Percentiles rank a stretch among this genome's conserved stretches.
Conservation (phyloP, 2,888 invertebrate genomes). For the Heliconius charithonia region DNA sequence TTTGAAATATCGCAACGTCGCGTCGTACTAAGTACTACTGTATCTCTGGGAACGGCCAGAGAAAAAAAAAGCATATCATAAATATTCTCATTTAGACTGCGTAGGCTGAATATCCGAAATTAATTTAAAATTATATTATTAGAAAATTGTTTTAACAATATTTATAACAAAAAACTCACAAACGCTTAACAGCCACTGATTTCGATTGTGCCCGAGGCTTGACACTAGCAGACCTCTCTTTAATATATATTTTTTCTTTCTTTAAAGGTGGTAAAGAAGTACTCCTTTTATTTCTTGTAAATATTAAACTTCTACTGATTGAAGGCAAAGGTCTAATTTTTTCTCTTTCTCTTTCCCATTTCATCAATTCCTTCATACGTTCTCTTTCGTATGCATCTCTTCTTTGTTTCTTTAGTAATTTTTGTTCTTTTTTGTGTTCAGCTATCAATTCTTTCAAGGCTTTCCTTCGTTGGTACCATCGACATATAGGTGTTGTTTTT, state of each 20-base stretch:
- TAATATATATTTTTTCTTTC: constrained; percentile 39
- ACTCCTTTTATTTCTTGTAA: constrained; percentile 26
- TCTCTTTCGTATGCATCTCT: constrained; percentile 44
- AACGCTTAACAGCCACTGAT: constrained; percentile 50
- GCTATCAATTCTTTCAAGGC: constrained; percentile 47
- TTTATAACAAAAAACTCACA: constrained; percentile 48
- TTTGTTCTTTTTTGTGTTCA: constrained; percentile 44
- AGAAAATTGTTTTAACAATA: no score
- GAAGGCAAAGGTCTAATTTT: constrained; percentile 25
- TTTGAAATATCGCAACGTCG: no score
- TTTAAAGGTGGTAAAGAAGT: constrained; percentile 19
- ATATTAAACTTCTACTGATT: constrained; percentile 37
- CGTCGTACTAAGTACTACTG: no score
- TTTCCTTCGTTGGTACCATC: constrained; percentile 53
- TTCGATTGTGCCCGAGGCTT: constrained; percentile 49
- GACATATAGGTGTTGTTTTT: constrained; percentile 43
- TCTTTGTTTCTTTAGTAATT: constrained; percentile 37
- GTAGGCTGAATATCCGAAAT: no score
- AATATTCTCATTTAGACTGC: no score
- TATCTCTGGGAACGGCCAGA: no score
- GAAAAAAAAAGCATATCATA: no score
- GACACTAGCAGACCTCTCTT: constrained; percentile 43
- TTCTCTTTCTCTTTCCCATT: constrained; percentile 36
- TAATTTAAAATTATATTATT: no score
- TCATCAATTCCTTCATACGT: constrained; percentile 41